phyloP scores from a whole-genome alignment of 2,113 vertebrate genomes.

The Alligator mississippiensis region DNA sequence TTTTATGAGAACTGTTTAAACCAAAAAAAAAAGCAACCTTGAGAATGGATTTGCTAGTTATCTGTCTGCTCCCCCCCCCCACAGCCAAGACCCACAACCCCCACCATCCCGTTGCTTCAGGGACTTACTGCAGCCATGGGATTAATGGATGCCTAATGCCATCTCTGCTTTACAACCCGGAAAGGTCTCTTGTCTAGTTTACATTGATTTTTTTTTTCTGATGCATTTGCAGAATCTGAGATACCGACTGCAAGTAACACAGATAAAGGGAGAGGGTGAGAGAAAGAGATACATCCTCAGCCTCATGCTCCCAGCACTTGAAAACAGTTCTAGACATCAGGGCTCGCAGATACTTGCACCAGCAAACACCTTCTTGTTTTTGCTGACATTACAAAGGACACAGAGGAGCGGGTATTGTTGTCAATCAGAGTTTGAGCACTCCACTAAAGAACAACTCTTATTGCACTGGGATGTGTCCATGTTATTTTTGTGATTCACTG shows the following conservation, averaged over 20 bases:
- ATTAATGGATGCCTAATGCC: constrained; percentile 65
- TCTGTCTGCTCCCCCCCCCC: neutral
- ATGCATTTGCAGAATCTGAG: constrained; percentile 78
- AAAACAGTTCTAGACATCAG: neutral
- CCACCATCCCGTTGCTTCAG: neutral
- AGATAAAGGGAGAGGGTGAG: constrained; percentile 52
- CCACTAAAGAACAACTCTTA: neutral
- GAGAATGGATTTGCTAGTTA: neutral
- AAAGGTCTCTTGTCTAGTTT: constrained; percentile 73
- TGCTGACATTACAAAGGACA: constrained; percentile 39
- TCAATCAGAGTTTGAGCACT: neutral
- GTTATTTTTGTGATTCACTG: neutral
- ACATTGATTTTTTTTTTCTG: constrained; percentile 79
- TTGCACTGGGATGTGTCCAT: neutral
- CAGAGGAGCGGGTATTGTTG: constrained; percentile 15
- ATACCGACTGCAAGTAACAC: constrained; percentile 41
- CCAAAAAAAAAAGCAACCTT: neutral
- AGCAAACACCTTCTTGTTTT: constrained; percentile 15
- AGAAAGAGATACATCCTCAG: constrained; percentile 24
- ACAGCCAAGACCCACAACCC: neutral
- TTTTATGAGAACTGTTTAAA: constrained; percentile 47
- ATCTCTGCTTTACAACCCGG: constrained; percentile 63
- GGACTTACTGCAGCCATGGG: constrained; percentile 39
- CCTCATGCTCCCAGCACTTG: neutral
- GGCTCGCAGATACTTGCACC: neutral